Conservation (phyloP, 2,113 vertebrate species). For the Microcebus jonahi region DNA sequence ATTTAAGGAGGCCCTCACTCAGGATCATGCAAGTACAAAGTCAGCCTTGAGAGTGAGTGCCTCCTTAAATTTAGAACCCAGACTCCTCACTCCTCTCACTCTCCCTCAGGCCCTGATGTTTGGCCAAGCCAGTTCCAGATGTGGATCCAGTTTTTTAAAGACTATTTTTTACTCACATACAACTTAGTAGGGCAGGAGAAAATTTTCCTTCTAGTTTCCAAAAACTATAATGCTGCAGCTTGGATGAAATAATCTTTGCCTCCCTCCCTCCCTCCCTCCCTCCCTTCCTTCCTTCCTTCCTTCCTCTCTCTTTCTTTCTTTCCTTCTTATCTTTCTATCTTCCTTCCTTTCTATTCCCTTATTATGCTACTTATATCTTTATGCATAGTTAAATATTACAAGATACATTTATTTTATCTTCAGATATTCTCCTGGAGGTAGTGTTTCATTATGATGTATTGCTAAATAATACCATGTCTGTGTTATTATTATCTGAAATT, state of each 20-base stretch:
- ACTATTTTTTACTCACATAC: not conserved
- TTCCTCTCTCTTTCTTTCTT: no score
- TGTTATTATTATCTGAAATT: conserved; percentile 39
- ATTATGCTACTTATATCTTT: not conserved
- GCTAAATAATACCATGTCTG: not conserved
- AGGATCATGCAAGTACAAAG: not conserved
- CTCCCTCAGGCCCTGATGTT: not conserved
- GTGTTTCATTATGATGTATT: not conserved
- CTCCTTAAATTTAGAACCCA: not conserved
- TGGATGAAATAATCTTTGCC: not conserved
- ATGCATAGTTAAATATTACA: not conserved
- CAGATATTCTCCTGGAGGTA: not conserved
- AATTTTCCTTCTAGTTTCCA: not conserved
- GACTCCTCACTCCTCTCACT: not conserved
- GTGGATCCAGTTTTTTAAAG: not conserved
- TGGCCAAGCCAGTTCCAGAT: not conserved
- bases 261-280: no score
- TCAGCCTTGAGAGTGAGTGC: not conserved
- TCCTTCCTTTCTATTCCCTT: not conserved
- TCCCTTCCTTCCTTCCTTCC: not conserved
- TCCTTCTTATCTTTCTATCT: not conserved
- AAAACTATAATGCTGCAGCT: not conserved
- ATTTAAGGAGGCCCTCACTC: not conserved
- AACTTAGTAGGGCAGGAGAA: not conserved
- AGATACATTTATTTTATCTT: conserved; percentile 30